Evolutionary conservation across 2,113 vertebrate genomes (phyloP).

Genomic region (Eclectus roratus): DNA sequence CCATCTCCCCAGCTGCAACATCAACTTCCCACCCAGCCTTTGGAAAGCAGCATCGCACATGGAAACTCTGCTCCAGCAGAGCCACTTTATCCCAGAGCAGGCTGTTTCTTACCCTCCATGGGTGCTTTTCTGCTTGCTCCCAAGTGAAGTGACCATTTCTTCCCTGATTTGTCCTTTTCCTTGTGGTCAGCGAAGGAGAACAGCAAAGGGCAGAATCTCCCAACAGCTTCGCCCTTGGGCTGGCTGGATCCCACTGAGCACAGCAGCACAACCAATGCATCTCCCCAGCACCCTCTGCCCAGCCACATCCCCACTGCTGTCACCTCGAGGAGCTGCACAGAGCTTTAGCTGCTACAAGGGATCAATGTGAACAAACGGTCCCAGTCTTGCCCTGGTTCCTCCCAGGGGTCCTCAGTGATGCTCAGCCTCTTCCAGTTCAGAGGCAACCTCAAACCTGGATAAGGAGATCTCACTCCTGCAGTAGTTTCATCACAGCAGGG

Average conservation of each 20-base stretch:
- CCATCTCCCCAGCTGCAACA: neutral
- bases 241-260: neutral
- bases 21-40: neutral
- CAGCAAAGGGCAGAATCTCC: neutral
- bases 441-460: neutral
- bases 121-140: neutral
- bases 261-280: neutral
- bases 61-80: neutral
- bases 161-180: neutral
- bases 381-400: neutral
- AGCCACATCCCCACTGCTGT: neutral
- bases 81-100: neutral
- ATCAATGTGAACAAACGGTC: accelerated
- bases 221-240: neutral
- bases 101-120: accelerated
- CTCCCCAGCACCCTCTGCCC: neutral
- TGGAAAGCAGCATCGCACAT: neutral
- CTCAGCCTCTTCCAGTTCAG: neutral
- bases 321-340: neutral
- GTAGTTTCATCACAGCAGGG: neutral
- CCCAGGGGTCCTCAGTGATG: neutral
- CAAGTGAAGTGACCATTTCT: neutral
- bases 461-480: neutral
- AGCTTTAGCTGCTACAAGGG: neutral
- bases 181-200: neutral